Base-by-base conservation (phyloP, 2,888 invertebrate species). In the Miltochrista miniata region DNA sequence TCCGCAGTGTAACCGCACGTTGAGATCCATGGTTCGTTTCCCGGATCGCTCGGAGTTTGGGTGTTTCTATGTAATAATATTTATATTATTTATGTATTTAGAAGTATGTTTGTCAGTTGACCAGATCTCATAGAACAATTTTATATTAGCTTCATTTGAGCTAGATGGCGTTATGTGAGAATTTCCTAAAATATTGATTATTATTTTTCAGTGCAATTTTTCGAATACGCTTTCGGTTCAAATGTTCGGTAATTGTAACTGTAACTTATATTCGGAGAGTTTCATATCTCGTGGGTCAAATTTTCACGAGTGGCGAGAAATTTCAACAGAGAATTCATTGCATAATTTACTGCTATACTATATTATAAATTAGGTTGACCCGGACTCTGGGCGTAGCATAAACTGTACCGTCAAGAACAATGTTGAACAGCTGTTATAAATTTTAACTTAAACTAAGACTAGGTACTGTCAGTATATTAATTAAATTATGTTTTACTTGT, bases 301-400 rank as follows among this genome's bases (percentile, higher is more conserved):
- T 77, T 79, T 74, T 73, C 76, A 72, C 69, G 71, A 60, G 72
- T 68, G 66, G 67, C 68, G 66, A 64, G 64, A 75, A 76, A 80
- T 76, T 74, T 72, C 72, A 67, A 68, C 69, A 59, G 68, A 69
- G 67, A 80, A 81, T 80, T 81, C 77, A 79, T 78, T 79, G 79
- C 75, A 81, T 80, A 81, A 83, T 83, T 82, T 76, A 80, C 74
- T 67, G 69, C 72, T 74, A 77, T 67, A 68, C 72, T 74, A 77
- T 78, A 79, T 76, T 81, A 80, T 81, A 81, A 80, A 81, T 81
- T 77, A 75, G 71, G 61, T 77, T 74, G 69, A 77, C 74, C 62
- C 63, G 61, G 61, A 61, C 64, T 57, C 59, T 55, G 43, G 66
- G 68, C 70, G 75, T 81, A 78, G 74, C 78, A 78, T 72, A 79